Evolutionary conservation across 1,140 invertebrate species (phyloP).

Genomic region (Macrobrachium rosenbergii): DNA sequence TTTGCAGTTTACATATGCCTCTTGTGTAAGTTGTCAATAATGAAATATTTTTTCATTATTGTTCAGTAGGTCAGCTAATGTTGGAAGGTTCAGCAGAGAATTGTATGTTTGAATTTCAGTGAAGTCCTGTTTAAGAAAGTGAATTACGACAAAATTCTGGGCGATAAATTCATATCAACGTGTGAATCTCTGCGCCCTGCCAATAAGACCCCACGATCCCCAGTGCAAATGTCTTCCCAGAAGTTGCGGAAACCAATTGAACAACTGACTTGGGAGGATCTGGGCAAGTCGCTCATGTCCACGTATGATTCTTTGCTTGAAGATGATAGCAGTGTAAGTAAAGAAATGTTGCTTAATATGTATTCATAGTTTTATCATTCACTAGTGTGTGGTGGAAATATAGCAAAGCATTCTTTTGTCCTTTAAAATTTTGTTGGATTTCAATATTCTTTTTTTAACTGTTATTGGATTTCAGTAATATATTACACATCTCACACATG

Average conservation of each 20-base stretch:
- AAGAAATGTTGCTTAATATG: background rate
- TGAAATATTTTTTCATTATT: background rate
- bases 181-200: conserved; percentile 60
- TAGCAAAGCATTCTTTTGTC: no score
- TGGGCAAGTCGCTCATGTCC: conserved; percentile 45
- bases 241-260: conserved; percentile 23
- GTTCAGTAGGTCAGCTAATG: background rate
- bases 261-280: conserved; percentile 54
- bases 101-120: conserved; percentile 36
- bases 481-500: no score
- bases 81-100: background rate
- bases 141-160: conserved; percentile 54
- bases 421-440: no score
- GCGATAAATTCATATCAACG: conserved; percentile 60
- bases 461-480: no score
- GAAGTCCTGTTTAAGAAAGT: conserved; percentile 42
- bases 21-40: no score
- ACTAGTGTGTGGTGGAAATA: no score
- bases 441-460: no score
- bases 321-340: conserved; percentile 48
- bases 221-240: conserved; percentile 28
- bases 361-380: background rate
- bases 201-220: conserved; percentile 14
- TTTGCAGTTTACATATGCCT: no score
- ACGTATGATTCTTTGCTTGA: conserved; percentile 54